phyloP scores from a whole-genome alignment of 2,888 invertebrate genomes.

The Panorpa germanica region DNA sequence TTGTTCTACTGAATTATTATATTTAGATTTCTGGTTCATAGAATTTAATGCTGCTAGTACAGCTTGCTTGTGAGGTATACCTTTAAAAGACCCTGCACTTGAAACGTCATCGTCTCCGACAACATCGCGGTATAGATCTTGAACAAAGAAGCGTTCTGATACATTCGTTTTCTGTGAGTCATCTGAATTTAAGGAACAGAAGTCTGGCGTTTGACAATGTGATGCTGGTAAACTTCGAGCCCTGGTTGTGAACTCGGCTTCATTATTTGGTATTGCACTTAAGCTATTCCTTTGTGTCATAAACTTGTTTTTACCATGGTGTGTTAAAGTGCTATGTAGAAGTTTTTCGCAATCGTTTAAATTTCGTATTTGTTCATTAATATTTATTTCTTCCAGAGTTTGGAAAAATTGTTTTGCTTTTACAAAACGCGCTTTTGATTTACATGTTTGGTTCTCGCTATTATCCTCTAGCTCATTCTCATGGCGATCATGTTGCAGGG shows the following conservation, averaged over 20 bases:
- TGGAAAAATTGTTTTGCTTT: constrained; percentile 29
- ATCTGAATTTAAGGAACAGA: constrained; percentile 1
- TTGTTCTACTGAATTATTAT: constrained; percentile 25
- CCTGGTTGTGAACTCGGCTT: neutral
- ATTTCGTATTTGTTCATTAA: constrained; percentile 18
- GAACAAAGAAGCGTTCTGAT: constrained; percentile 31
- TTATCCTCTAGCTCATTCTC: no score
- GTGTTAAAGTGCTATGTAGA: constrained; percentile 21
- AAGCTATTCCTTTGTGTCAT: constrained; percentile 12
- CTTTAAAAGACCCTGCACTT: constrained; percentile 29
- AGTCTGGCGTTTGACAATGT: constrained; percentile 5
- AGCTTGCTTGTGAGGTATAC: constrained; percentile 32
- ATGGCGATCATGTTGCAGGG: no score
- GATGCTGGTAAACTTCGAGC: neutral
- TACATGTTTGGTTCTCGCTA: constrained; percentile 13
- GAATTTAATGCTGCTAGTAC: constrained; percentile 31
- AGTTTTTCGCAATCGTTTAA: constrained; percentile 26
- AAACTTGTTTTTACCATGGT: constrained; percentile 25
- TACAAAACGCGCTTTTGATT: constrained; percentile 29
- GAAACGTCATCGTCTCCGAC: constrained; percentile 28
- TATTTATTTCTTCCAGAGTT: constrained; percentile 27
- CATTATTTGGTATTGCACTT: neutral
- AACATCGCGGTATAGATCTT: constrained; percentile 27
- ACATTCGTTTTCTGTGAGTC: constrained; percentile 19
- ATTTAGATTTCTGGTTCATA: constrained; percentile 25